Percentiles rank a stretch among this genome's conserved stretches.
Conservation (phyloP, 2,888 invertebrate genomes). For the Pocota personata region DNA sequence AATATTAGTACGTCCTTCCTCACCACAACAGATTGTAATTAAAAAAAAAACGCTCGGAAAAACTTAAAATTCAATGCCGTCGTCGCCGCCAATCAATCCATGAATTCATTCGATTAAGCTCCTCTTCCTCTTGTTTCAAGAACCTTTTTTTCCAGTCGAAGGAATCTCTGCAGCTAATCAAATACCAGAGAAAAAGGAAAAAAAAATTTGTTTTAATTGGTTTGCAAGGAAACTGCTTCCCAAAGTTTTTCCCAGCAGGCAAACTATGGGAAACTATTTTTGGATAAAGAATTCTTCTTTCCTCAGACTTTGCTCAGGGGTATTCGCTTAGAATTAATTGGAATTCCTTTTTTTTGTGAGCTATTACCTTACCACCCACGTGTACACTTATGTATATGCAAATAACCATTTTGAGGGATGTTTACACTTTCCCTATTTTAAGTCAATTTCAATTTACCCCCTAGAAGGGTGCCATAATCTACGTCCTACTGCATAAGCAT, state of each 20-base stretch:
- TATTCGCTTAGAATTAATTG: constrained; percentile 36
- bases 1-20: neutral
- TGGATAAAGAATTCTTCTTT: neutral
- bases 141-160: neutral
- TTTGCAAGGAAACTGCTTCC: neutral
- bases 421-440: neutral
- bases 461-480: neutral
- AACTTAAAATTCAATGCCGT: neutral
- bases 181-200: neutral
- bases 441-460: neutral
- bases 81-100: neutral
- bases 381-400: neutral
- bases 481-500: neutral
- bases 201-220: constrained; percentile 8
- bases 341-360: neutral
- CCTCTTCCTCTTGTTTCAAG: neutral
- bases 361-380: neutral
- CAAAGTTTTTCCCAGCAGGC: neutral
- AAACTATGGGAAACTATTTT: neutral
- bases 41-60: neutral
- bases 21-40: neutral
- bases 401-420: constrained; percentile 2
- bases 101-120: neutral
- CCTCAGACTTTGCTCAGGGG: neutral
- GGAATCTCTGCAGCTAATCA: constrained; percentile 4